These are phyloP conservation scores for Lasioglossum figueresi DNA, from an alignment of 2,888 invertebrate species.

Conservation along the genomic window DNA sequence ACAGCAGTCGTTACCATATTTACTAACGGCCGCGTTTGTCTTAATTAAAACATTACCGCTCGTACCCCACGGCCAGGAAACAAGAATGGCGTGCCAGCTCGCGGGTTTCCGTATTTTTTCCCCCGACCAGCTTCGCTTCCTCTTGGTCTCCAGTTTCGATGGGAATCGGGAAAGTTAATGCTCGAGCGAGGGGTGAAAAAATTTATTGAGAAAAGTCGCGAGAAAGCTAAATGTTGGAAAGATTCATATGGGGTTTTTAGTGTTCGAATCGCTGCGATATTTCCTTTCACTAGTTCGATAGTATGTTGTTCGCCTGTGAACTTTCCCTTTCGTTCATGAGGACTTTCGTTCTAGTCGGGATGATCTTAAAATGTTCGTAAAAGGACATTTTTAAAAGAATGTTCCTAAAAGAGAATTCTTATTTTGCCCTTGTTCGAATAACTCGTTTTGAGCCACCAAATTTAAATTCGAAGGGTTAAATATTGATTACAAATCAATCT, in stretches of 20 bases:
- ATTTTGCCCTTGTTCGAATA: not conserved
- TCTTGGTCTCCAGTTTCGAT: not conserved
- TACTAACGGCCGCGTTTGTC: conserved; percentile 72
- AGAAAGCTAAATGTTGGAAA: not conserved
- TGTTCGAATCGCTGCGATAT: not conserved
- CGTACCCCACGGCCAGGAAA: conserved; percentile 55
- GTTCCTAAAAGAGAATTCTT: not conserved
- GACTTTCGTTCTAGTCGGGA: not conserved
- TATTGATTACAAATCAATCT: too few relatives aligned
- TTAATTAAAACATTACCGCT: conserved; percentile 76
- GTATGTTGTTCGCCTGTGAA: not conserved
- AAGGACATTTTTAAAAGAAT: not conserved
- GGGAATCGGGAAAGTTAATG: not conserved
- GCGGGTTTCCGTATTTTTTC: conserved; percentile 20
- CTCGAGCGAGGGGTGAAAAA: not conserved
- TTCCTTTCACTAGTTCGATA: not conserved
- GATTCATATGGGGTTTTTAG: not conserved
- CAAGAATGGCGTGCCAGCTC: conserved; percentile 46
- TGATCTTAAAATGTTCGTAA: not conserved
- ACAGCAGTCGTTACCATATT: conserved; percentile 73
- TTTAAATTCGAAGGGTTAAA: too few relatives aligned
- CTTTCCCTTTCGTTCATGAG: not conserved
- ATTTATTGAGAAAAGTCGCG: not conserved
- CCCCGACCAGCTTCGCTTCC: not conserved
- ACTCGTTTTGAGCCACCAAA: not conserved